A percentile compares a stretch with the other conserved stretches of the same genome.
These are phyloP conservation scores for Hystrix brachyura DNA, from an alignment of 2,113 vertebrate genomes.

Conservation along the genomic window DNA sequence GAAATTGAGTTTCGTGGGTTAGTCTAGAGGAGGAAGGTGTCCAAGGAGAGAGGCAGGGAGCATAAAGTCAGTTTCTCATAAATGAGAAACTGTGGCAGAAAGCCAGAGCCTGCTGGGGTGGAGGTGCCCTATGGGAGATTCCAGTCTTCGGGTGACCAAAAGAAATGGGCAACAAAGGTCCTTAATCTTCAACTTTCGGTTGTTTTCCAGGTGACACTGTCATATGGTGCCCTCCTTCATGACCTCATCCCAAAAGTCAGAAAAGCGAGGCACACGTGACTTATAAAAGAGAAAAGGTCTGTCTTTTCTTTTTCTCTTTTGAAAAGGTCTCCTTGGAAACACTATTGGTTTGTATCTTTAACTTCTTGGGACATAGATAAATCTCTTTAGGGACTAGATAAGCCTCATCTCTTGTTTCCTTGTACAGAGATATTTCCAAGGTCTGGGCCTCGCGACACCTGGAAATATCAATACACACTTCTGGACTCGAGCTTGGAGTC, in stretches of 20 bases:
- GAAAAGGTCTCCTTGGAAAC: neutral
- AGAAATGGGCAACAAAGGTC: neutral
- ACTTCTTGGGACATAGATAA: neutral
- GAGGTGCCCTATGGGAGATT: neutral
- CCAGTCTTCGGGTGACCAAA: neutral
- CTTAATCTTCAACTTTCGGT: neutral
- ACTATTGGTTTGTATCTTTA: neutral
- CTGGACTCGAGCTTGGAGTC: neutral
- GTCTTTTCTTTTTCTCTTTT: neutral
- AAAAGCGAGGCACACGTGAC: neutral
- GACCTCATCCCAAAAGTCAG: neutral
- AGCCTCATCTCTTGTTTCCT: neutral
- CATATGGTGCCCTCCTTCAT: neutral
- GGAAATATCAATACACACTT: neutral
- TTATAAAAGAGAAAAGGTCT: neutral
- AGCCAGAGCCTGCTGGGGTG: neutral
- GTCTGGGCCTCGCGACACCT: neutral
- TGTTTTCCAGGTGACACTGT: neutral
- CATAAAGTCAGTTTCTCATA: neutral
- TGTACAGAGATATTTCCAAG: neutral
- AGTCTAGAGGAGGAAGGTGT: neutral
- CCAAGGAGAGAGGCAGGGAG: neutral
- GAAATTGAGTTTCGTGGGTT: neutral
- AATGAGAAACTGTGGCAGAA: neutral
- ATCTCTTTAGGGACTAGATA: neutral